These are phyloP conservation scores for Rhea pennata DNA, from an alignment of 2,113 vertebrate species.

Conservation along the genomic window DNA sequence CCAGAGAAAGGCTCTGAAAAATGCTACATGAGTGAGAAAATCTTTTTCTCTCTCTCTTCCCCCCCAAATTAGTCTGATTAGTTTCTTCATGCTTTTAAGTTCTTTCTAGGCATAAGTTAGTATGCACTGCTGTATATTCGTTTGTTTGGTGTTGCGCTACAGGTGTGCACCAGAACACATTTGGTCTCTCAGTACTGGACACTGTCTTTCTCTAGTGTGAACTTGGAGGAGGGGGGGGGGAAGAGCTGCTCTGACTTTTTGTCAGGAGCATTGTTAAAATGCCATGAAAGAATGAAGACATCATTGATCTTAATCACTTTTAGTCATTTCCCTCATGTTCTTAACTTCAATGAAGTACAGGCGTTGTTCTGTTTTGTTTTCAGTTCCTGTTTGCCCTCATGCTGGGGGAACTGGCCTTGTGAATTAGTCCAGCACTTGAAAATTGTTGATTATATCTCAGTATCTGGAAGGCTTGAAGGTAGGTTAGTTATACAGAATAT, in stretches of 20 bases:
- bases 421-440: conserved; percentile 85
- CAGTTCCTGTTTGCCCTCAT: conserved; percentile 87
- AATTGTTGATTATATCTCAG: conserved; percentile 81
- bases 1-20: conserved; percentile 70
- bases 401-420: conserved; percentile 86
- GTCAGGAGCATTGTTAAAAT: neutral
- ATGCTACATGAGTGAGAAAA: neutral
- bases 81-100: neutral
- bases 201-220: neutral
- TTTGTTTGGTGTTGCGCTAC: neutral
- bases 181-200: neutral
- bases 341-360: neutral
- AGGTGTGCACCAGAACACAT: neutral
- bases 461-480: conserved; percentile 77
- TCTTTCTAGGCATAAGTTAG: neutral
- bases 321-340: too few relatives aligned
- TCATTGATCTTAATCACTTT: neutral
- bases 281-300: neutral
- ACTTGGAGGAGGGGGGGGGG: neutral
- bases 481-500: conserved; percentile 49
- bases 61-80: neutral
- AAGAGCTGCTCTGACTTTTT: neutral
- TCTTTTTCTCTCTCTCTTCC: neutral
- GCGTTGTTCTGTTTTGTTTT: neutral
- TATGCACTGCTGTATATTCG: neutral